phyloP scores from a whole-genome alignment of 2,113 vertebrate species.

The Indicator maculatus region DNA sequence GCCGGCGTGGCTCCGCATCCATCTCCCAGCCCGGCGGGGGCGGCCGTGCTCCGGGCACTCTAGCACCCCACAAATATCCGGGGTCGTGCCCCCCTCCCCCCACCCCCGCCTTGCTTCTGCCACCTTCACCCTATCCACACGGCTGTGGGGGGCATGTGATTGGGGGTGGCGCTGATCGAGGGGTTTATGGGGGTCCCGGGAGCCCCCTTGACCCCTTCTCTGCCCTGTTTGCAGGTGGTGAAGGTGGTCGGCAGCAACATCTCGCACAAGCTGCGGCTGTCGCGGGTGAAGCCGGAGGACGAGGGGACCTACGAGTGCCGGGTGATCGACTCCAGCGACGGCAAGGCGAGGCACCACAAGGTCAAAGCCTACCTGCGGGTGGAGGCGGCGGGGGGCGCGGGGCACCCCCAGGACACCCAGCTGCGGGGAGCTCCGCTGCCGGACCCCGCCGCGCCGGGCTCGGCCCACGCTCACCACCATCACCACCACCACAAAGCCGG shows the following conservation, averaged over 20 bases:
- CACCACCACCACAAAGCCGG: slow-evolving; percentile 80
- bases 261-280: slow-evolving; percentile 96
- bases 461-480: slow-evolving; percentile 36
- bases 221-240: slow-evolving; percentile 81
- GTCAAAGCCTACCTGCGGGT: slow-evolving; percentile 90
- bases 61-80: background rate
- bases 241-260: slow-evolving; percentile 97
- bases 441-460: slow-evolving; percentile 31
- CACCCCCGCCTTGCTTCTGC: accelerated
- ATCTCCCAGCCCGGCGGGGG: background rate
- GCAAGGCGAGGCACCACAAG: slow-evolving; percentile 87
- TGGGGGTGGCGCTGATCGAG: accelerated
- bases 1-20: slow-evolving; percentile 23
- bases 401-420: slow-evolving; percentile 75
- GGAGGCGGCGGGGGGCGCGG: slow-evolving; percentile 74
- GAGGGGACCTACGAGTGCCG: slow-evolving; percentile 94
- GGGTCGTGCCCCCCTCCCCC: accelerated
- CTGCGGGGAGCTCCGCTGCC: slow-evolving; percentile 45
- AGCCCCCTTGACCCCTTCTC: background rate
- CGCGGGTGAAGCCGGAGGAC: slow-evolving; percentile 88
- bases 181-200: background rate
- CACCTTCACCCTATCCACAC: accelerated
- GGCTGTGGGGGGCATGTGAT: background rate
- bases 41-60: background rate
- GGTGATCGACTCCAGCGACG: slow-evolving; percentile 93